Conservation (phyloP, 2,113 vertebrate species). For the Melanotaenia duboulayi region DNA sequence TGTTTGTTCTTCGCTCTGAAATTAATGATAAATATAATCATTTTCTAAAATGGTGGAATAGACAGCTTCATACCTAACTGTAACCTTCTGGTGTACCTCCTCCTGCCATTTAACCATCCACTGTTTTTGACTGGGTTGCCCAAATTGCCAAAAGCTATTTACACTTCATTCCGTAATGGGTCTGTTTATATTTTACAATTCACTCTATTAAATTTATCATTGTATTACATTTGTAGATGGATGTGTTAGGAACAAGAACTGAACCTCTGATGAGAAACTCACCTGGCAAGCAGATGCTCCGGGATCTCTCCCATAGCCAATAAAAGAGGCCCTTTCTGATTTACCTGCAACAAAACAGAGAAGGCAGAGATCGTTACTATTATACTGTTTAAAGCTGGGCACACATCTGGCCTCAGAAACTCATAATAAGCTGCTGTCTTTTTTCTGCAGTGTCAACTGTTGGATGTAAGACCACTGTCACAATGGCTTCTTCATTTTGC, state of each 20-base stretch:
- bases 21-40: no score
- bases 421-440: background rate
- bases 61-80: no score
- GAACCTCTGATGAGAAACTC: constrained; percentile 69
- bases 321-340: constrained; percentile 90
- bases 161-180: no score
- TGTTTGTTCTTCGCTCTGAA: no score
- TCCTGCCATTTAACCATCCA: no score
- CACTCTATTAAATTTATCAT: background rate
- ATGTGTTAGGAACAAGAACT: background rate
- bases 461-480: background rate
- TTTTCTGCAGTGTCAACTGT: background rate
- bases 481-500: background rate
- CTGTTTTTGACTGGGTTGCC: no score
- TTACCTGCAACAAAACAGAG: constrained; percentile 84
- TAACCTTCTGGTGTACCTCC: no score
- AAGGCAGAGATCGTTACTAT: background rate
- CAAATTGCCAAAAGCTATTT: no score
- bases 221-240: background rate
- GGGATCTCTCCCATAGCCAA: constrained; percentile 89
- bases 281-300: constrained; percentile 92
- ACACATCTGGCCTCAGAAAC: background rate
- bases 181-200: no score
- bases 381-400: background rate
- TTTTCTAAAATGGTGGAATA: no score